Conservation (phyloP, 2,797 vertebrate species). For the Rhinophrynus dorsalis region DNA sequence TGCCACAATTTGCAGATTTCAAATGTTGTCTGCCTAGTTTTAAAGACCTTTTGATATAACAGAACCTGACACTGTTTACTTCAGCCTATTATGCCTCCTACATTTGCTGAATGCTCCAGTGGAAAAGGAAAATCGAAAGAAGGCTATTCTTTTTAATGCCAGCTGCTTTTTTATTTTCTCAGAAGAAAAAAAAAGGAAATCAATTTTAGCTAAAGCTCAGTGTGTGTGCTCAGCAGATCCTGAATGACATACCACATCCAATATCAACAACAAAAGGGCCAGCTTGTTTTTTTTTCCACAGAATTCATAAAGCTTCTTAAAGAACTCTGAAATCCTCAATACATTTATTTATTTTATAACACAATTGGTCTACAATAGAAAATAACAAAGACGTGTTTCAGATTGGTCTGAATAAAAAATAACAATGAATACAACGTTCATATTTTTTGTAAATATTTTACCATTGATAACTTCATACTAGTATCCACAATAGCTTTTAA, state of each 20-base stretch:
- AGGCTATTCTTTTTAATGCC: conserved; percentile 76
- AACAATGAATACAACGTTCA: not conserved
- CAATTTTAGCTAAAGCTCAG: conserved; percentile 73
- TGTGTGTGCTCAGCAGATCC: conserved; percentile 67
- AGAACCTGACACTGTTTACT: conserved; percentile 81
- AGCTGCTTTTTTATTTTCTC: conserved; percentile 67
- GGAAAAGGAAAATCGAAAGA: conserved; percentile 77
- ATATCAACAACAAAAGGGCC: conserved; percentile 71
- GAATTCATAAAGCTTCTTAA: conserved; percentile 60
- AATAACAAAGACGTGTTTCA: conserved; percentile 3
- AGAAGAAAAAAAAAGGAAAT: conserved; percentile 69
- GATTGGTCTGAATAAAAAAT: not conserved
- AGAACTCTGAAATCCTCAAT: conserved; percentile 61
- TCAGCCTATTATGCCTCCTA: conserved; percentile 75
- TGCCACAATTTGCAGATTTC: conserved; percentile 69
- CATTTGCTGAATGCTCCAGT: conserved; percentile 75
- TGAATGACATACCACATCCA: conserved; percentile 66
- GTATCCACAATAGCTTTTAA: not conserved
- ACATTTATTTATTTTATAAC: conserved; percentile 65
- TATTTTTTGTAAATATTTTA: not conserved
- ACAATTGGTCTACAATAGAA: conserved; percentile 51
- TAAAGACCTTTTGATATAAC: conserved; percentile 77
- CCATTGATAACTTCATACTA: not conserved
- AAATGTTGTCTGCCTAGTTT: conserved; percentile 73
- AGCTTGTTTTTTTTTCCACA: conserved; percentile 58